These are phyloP conservation scores for Chrysaora quinquecirrha DNA, from an alignment of 30 jellyfish, hydroid and myxozoan genomes.

Conservation along the genomic window DNA sequence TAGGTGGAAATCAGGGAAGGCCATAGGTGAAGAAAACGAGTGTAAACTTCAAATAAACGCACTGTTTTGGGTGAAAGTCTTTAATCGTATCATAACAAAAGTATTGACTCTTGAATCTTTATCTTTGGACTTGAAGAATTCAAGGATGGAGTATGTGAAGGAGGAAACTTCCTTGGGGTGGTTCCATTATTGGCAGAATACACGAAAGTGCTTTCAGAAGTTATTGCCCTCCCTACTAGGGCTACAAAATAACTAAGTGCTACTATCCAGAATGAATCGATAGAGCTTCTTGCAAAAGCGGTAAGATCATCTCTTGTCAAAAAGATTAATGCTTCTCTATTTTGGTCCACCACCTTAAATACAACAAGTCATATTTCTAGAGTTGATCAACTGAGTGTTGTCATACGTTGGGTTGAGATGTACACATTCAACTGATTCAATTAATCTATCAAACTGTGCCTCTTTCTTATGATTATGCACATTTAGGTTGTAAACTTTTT, in stretches of 20 bases:
- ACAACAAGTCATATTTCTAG: slow-evolving; percentile 31
- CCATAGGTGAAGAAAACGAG: too few relatives aligned
- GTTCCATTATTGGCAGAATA: slow-evolving; percentile 53
- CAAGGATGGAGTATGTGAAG: too few relatives aligned
- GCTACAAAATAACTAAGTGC: slow-evolving; percentile 48
- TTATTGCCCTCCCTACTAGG: too few relatives aligned
- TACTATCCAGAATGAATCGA: slow-evolving; percentile 42
- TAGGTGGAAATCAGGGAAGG: too few relatives aligned
- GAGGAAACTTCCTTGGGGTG: too few relatives aligned
- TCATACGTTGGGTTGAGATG: slow-evolving; percentile 33
- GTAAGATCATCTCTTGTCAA: too few relatives aligned
- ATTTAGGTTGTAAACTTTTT: background rate
- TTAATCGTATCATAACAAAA: slow-evolving; percentile 40
- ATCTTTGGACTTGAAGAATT: slow-evolving; percentile 37
- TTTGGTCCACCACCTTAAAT: slow-evolving; percentile 31
- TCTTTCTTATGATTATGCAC: background rate
- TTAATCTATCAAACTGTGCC: background rate
- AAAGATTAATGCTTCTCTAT: too few relatives aligned
- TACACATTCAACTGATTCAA: too few relatives aligned
- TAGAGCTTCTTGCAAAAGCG: too few relatives aligned
- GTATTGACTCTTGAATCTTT: slow-evolving; percentile 27
- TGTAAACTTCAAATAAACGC: too few relatives aligned
- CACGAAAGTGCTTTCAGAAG: slow-evolving; percentile 50
- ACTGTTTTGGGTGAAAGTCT: too few relatives aligned
- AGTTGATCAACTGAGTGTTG: too few relatives aligned